Base-by-base conservation (phyloP, 2,113 vertebrate genomes). In the Taxidea taxus region DNA sequence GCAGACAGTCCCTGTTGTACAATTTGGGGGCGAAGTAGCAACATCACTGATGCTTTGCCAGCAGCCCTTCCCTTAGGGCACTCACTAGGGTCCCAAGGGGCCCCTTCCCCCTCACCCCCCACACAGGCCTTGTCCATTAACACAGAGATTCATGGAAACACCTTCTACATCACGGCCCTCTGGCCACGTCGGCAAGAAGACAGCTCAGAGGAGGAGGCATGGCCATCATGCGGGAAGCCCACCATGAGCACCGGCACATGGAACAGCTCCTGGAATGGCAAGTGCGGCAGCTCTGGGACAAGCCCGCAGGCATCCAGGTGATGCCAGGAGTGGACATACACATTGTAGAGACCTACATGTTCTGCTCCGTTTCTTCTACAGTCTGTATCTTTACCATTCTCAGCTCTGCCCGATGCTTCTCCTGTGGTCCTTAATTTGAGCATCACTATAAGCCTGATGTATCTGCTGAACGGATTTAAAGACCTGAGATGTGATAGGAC, bases 271-370 rank as follows among this genome's bases (percentile, higher is more conserved):
- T 7, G 20, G 7, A 44, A 80, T 68, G 11, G 68, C 34, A 25
- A 15, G 4, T 0, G 29, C 13, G 31, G 44, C n/a, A 7, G 58
- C 44, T 37, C 75, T 29, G 64, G 58, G 68, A 15, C 1, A 56
- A 58, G 78, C 64, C 39, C n/a, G 7, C 0, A 1, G 70, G 75
- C 60, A 6, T 11, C 42, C 29, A 16, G 58, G 80, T 20, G 29
- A 14, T 8, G 80, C 49, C 39, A 1, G 0, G 6, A 58, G 44
- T 2, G 27, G 60, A 14, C 25, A 6, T 3, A 64, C 2, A 2
- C 34, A 3, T 31, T 66, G 5, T 1, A 16, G 0, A 3, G 29
- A 82, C 0, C 0, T 16, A 9, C 0, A 0, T 25, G 20, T 13
- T 18, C 64, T 39, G 66, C 47, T 91, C 58, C 82, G 31, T 75